These are phyloP conservation scores for Eupithecia vulgata DNA, from an alignment of 2,888 invertebrate genomes.

Conservation along the genomic window DNA sequence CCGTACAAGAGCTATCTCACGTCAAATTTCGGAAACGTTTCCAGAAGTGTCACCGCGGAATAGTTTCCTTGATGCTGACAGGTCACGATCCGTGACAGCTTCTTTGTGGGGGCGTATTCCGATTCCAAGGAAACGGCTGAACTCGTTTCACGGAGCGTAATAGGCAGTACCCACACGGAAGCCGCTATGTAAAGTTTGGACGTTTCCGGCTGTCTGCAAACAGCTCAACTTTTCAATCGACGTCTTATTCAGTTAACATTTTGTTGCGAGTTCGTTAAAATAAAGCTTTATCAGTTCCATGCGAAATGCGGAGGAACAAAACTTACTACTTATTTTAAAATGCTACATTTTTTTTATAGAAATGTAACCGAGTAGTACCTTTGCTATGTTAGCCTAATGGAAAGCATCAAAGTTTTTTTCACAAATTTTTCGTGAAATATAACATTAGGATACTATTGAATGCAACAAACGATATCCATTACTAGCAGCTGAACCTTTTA, in stretches of 20 bases:
- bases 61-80: conserved; percentile 43
- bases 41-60: conserved; percentile 28
- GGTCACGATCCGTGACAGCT: conserved; percentile 40
- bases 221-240: background rate
- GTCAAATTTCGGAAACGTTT: background rate
- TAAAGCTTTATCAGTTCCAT: background rate
- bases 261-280: conserved; percentile 2
- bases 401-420: too few relatives aligned
- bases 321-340: background rate
- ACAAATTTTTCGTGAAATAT: too few relatives aligned
- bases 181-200: conserved; percentile 3
- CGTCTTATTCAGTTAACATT: conserved; percentile 4
- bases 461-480: too few relatives aligned
- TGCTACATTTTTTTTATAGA: too few relatives aligned
- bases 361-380: too few relatives aligned
- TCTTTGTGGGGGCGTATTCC: conserved; percentile 22
- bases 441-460: too few relatives aligned
- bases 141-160: background rate
- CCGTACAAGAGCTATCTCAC: background rate
- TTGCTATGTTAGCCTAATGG: too few relatives aligned
- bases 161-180: background rate
- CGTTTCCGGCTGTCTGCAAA: conserved; percentile 5
- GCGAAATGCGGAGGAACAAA: background rate
- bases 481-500: too few relatives aligned
- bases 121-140: background rate